Percentiles rank a stretch among this genome's conserved stretches.
These are phyloP conservation scores for Canis aureus DNA, from an alignment of 2,113 vertebrate genomes.

Conservation along the genomic window DNA sequence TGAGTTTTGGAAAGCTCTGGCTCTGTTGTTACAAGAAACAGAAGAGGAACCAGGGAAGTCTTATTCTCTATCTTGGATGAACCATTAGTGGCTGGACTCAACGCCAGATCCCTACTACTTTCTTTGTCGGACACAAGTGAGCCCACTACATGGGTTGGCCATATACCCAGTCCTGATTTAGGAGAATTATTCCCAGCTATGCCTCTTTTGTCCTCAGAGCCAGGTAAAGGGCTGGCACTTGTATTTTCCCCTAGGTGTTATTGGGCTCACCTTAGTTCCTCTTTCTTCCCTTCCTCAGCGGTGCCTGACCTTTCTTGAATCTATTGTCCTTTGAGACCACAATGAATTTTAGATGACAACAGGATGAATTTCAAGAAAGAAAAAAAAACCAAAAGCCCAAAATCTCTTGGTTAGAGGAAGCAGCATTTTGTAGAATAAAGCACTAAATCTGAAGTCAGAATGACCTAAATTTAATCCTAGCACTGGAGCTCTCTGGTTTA, in stretches of 20 bases:
- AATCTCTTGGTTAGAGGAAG: neutral
- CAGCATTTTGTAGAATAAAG: neutral
- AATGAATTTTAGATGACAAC: neutral
- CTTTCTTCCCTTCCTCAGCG: neutral
- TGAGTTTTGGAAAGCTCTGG: neutral
- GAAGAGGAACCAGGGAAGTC: neutral
- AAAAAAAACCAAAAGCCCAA: neutral
- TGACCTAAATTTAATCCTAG: neutral
- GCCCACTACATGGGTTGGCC: neutral
- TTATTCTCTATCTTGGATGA: neutral
- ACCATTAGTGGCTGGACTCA: neutral
- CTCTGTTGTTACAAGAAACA: neutral
- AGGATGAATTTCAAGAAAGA: constrained; percentile 17
- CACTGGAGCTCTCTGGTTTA: neutral
- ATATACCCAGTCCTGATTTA: neutral
- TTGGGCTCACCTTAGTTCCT: neutral
- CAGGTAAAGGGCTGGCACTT: neutral
- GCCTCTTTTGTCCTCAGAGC: neutral
- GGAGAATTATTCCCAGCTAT: constrained; percentile 16
- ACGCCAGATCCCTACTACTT: neutral
- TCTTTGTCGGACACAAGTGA: neutral
- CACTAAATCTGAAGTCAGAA: neutral
- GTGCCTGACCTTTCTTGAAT: constrained; percentile 13
- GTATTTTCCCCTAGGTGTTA: constrained; percentile 39
- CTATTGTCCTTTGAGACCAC: neutral